These are phyloP conservation scores for Macaca mulatta DNA, from an alignment of 2,113 vertebrate species.

Conservation along the genomic window DNA sequence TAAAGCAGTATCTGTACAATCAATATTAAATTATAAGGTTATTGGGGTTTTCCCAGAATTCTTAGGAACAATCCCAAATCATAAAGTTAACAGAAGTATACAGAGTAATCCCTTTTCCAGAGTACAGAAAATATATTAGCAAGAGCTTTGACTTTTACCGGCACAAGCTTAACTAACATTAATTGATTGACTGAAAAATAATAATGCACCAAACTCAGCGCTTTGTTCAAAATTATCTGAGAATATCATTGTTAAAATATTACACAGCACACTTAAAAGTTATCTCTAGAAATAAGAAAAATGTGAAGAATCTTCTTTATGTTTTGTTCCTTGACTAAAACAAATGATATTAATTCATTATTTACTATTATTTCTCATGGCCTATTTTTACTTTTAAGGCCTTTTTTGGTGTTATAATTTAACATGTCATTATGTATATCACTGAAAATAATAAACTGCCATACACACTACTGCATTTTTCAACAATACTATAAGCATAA, in stretches of 20 bases:
- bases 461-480: background rate
- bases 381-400: background rate
- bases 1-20: background rate
- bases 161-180: background rate
- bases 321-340: constrained; percentile 36
- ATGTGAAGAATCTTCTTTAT: constrained; percentile 5
- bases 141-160: background rate
- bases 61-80: background rate
- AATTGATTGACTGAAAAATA: background rate
- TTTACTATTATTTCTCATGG: constrained; percentile 38
- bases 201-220: background rate
- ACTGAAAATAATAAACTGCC: background rate
- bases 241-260: background rate
- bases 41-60: background rate
- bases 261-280: background rate
- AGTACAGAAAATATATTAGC: background rate
- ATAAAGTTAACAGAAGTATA: background rate
- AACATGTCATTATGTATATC: constrained; percentile 35
- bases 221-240: background rate
- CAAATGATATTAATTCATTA: background rate
- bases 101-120: background rate
- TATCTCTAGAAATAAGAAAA: background rate
- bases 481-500: constrained; percentile 19
- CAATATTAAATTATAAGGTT: background rate
- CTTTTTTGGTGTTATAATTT: background rate